Evolutionary conservation across 2,888 invertebrate species (phyloP).

Genomic region (Orgyia antiqua): DNA sequence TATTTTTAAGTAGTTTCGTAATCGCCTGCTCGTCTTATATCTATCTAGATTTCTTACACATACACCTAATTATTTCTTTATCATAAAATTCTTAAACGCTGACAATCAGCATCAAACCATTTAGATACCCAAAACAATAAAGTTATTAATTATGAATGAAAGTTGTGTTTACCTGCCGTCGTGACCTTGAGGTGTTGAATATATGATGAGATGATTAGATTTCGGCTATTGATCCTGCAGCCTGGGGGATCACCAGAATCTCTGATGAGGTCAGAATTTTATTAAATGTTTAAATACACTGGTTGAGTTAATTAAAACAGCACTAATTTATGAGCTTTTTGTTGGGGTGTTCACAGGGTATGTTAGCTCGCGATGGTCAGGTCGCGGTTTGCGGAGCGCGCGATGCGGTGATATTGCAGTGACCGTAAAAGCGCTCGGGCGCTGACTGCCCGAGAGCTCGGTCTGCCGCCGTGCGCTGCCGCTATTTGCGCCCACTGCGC

Average conservation of each 20-base stretch:
- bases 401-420: constrained; percentile 11
- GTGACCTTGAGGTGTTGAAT: constrained; percentile 52
- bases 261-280: constrained; percentile 35
- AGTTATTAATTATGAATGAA: constrained; percentile 35
- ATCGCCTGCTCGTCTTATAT: constrained; percentile 10
- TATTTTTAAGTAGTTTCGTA: constrained; percentile 19
- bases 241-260: constrained; percentile 30
- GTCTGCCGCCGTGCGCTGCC: constrained; percentile 64
- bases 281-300: constrained; percentile 20
- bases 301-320: not conserved
- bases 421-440: constrained; percentile 39
- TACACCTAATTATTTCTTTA: too few relatives aligned
- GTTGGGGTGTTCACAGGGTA: constrained; percentile 8
- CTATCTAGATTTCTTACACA: too few relatives aligned
- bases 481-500: constrained; percentile 68
- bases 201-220: constrained; percentile 33
- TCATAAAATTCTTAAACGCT: too few relatives aligned
- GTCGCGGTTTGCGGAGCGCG: constrained; percentile 17
- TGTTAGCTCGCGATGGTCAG: constrained; percentile 17
- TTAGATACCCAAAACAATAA: constrained; percentile 17
- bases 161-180: constrained; percentile 55
- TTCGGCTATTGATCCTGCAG: constrained; percentile 44
- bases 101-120: too few relatives aligned
- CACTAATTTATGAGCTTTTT: not conserved
- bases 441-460: constrained; percentile 41